Conservation (phyloP, 1,140 invertebrate species). For the Dolichoris vasculosae region DNA sequence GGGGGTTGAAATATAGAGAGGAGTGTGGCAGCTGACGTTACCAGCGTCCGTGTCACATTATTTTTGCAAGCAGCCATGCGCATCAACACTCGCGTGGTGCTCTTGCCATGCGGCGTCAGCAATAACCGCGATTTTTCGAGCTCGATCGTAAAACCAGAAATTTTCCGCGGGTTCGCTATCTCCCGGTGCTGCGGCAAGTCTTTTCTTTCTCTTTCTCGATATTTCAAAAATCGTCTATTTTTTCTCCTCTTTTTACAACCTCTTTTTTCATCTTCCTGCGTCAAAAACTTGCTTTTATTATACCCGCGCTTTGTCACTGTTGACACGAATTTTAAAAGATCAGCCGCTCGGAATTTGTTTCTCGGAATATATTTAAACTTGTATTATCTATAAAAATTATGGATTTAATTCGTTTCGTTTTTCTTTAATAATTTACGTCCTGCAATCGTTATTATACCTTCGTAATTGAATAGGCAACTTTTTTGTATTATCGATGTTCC, state of each 20-base stretch:
- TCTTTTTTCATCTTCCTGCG: too few relatives aligned
- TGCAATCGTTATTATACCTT: too few relatives aligned
- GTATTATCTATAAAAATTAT: too few relatives aligned
- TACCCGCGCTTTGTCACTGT: background rate
- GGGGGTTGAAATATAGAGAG: slow-evolving; percentile 47
- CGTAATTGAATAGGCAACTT: too few relatives aligned
- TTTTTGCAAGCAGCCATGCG: slow-evolving; percentile 67
- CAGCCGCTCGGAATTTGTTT: too few relatives aligned
- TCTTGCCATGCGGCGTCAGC: slow-evolving; percentile 59
- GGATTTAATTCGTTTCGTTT: too few relatives aligned
- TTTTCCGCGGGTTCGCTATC: slow-evolving; percentile 11
- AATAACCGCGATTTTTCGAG: slow-evolving; percentile 62
- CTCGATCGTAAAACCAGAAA: slow-evolving; percentile 50
- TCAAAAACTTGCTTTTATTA: background rate
- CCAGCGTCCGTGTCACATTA: slow-evolving; percentile 66
- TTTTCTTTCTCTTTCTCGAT: background rate
- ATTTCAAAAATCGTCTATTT: background rate
- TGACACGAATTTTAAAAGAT: background rate
- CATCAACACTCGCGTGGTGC: slow-evolving; percentile 51
- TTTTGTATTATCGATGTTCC: too few relatives aligned
- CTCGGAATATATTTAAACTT: too few relatives aligned
- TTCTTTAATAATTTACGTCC: too few relatives aligned
- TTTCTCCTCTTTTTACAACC: background rate
- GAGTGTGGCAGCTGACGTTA: slow-evolving; percentile 62
- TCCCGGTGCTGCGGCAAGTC: background rate